Conservation (phyloP, 1,140 invertebrate species). For the Monochamus saltuarius region DNA sequence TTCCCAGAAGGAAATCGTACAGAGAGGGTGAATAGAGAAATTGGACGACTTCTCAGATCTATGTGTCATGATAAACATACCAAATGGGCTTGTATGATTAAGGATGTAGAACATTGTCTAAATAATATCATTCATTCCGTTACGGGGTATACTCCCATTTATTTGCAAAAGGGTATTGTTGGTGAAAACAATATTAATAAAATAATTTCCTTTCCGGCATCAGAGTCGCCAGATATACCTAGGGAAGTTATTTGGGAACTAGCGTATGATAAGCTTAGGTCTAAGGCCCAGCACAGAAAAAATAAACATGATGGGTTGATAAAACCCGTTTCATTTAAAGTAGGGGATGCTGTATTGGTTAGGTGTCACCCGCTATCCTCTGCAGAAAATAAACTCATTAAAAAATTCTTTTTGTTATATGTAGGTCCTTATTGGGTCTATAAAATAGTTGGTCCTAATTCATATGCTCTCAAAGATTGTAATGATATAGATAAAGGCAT, state of each 20-base stretch:
- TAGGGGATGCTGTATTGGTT: background rate
- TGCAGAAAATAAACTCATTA: background rate
- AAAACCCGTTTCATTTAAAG: background rate
- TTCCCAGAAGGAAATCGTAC: conserved; percentile 1
- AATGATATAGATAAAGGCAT: background rate
- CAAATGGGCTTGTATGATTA: background rate
- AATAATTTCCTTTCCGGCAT: background rate
- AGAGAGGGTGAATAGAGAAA: conserved; percentile 4
- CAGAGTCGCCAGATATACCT: no score
- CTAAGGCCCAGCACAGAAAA: background rate
- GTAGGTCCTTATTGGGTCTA: background rate
- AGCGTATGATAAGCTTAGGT: background rate
- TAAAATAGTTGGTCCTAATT: background rate
- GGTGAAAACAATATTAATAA: conserved; percentile 9
- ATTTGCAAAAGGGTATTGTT: background rate
- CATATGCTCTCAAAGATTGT: background rate
- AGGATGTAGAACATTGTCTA: conserved; percentile 6
- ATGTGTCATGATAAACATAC: background rate
- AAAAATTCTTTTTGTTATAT: background rate
- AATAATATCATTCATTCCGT: conserved; percentile 5
- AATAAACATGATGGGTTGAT: background rate
- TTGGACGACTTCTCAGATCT: background rate
- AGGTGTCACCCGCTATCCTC: background rate
- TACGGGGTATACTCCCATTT: background rate
- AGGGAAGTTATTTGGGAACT: no score